Conservation (phyloP, 2,888 invertebrate species). For the Trachelus tabidus region DNA sequence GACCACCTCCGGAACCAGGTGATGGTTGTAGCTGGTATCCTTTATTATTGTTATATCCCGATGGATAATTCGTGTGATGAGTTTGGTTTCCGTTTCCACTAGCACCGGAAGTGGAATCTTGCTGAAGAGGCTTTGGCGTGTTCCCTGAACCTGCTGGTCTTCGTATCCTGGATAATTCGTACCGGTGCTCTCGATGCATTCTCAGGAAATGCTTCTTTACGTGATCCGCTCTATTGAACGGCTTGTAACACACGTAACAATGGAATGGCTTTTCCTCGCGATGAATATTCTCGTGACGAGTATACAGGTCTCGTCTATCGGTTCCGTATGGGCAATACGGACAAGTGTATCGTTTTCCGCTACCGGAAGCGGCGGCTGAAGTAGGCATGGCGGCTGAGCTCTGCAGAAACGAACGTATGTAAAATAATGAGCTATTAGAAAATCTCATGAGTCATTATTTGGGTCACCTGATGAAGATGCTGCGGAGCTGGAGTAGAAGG, state of each 20-base stretch:
- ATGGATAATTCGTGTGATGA: conserved; percentile 40
- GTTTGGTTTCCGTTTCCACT: conserved; percentile 33
- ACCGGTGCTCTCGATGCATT: conserved; percentile 91
- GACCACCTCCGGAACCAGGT: conserved; percentile 33
- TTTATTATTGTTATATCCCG: conserved; percentile 50
- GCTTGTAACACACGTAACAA: conserved; percentile 91
- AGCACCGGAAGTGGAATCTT: conserved; percentile 29
- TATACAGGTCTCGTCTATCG: conserved; percentile 89
- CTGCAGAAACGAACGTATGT: neutral
- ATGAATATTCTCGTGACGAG: conserved; percentile 93
- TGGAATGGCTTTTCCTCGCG: conserved; percentile 94
- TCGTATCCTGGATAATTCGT: conserved; percentile 85
- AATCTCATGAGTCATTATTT: neutral
- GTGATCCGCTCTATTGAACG: conserved; percentile 94
- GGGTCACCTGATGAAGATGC: conserved; percentile 38
- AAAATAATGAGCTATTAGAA: neutral
- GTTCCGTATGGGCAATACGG: conserved; percentile 91
- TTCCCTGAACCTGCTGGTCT: conserved; percentile 65
- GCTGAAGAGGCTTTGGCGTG: conserved; percentile 42
- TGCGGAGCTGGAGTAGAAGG: conserved; percentile 46
- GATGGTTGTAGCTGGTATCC: conserved; percentile 51
- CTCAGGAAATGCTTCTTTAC: conserved; percentile 93
- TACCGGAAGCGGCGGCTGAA: conserved; percentile 41
- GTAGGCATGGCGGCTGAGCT: conserved; percentile 27
- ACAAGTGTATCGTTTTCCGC: conserved; percentile 83